Conservation (phyloP, 2,113 vertebrate species). For the Carassius gibelio region DNA sequence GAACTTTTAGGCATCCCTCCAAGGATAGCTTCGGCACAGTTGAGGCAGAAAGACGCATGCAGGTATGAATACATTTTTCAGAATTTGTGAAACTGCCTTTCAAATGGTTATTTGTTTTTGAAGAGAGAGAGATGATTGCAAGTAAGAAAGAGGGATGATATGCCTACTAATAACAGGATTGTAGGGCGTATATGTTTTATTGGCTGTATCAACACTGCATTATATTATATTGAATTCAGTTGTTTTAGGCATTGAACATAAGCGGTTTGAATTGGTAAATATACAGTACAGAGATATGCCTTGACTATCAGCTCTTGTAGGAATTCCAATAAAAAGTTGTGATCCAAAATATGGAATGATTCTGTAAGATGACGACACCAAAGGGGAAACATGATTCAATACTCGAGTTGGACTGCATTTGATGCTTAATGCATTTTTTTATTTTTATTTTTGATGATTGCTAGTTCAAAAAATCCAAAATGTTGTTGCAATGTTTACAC, state of each 20-base stretch:
- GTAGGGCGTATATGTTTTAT: not conserved
- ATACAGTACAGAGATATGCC: too few species aligned
- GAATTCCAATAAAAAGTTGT: not conserved
- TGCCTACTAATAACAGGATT: not conserved
- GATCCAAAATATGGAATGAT: not conserved
- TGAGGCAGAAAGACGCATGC: not conserved
- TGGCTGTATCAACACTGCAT: not conserved
- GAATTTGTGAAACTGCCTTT: not conserved
- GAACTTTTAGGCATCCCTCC: not conserved
- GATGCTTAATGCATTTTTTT: not conserved
- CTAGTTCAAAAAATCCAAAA: not conserved
- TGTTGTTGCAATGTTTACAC: not conserved
- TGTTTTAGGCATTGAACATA: too few species aligned
- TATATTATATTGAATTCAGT: not conserved
- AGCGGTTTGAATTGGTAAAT: too few species aligned
- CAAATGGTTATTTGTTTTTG: not conserved
- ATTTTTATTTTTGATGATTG: not conserved
- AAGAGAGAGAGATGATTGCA: not conserved
- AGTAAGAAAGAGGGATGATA: not conserved
- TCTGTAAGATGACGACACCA: not conserved
- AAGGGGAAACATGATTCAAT: not conserved
- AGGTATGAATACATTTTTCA: not conserved
- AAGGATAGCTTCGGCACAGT: not conserved
- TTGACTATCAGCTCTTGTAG: not conserved
- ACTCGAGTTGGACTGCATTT: not conserved